phyloP scores from a whole-genome alignment of 2,888 invertebrate species.

The Herminia tarsipennalis region DNA sequence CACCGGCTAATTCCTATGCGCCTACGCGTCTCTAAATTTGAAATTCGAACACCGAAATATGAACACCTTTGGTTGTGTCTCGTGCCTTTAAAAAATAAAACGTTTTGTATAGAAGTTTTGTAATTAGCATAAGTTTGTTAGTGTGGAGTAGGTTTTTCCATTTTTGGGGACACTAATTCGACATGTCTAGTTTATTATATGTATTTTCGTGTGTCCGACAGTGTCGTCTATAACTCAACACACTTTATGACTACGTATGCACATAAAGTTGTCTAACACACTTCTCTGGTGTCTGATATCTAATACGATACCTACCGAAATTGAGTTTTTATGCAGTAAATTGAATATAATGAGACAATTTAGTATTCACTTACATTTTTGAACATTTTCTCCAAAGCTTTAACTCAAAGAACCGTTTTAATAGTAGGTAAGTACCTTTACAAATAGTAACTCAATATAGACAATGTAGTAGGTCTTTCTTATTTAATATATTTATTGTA shows the following conservation, averaged over 20 bases:
- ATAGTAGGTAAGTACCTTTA: neutral
- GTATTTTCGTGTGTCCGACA: slow-evolving; percentile 61
- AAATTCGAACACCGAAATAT: slow-evolving; percentile 63
- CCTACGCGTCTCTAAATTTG: slow-evolving; percentile 76
- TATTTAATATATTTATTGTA: too few species aligned
- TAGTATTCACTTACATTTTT: slow-evolving; percentile 21
- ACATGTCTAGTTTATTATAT: slow-evolving; percentile 71
- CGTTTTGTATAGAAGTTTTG: slow-evolving; percentile 46
- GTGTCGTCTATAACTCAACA: slow-evolving; percentile 62
- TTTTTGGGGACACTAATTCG: slow-evolving; percentile 71
- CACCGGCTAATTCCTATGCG: slow-evolving; percentile 69
- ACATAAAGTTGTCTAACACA: slow-evolving; percentile 69
- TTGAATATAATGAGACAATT: slow-evolving; percentile 39
- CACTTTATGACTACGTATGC: slow-evolving; percentile 65
- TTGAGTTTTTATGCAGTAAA: slow-evolving; percentile 35
- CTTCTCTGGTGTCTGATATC: slow-evolving; percentile 59
- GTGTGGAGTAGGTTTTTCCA: slow-evolving; percentile 66
- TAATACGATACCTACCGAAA: slow-evolving; percentile 54
- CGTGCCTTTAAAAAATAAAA: slow-evolving; percentile 50
- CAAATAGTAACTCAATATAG: too few species aligned
- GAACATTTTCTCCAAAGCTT: too few species aligned
- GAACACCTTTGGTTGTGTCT: slow-evolving; percentile 57
- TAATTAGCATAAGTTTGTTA: slow-evolving; percentile 74
- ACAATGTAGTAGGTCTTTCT: too few species aligned
- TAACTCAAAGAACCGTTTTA: too few species aligned